Evolutionary conservation across 2,888 invertebrate genomes (phyloP).

Genomic region (Agrilus cyanescens): DNA sequence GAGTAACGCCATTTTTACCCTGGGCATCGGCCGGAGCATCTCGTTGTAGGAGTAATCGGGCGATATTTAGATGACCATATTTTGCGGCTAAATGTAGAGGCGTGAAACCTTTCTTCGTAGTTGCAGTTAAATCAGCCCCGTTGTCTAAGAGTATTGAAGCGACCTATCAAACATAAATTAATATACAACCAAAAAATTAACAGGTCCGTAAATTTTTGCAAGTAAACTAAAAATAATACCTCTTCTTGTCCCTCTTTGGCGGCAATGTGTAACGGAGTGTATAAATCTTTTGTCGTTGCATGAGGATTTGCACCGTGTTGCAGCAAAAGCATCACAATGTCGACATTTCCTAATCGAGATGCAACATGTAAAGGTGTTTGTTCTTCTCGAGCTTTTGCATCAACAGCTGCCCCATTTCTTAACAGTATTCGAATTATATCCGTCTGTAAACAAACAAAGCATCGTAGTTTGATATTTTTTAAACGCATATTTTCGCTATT

Average conservation of each 20-base stretch:
- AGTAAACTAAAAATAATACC: slow-evolving; percentile 26
- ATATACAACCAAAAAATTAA: not conserved
- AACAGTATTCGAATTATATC: slow-evolving; percentile 93
- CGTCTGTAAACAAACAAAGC: slow-evolving; percentile 38
- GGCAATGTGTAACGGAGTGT: slow-evolving; percentile 93
- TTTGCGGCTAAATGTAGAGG: slow-evolving; percentile 95
- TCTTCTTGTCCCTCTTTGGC: slow-evolving; percentile 94
- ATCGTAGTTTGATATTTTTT: too few species aligned
- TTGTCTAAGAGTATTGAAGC: slow-evolving; percentile 83
- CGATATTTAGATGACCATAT: slow-evolving; percentile 88
- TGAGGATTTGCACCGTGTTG: slow-evolving; percentile 89
- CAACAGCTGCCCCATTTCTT: slow-evolving; percentile 74
- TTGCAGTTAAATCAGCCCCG: slow-evolving; percentile 75
- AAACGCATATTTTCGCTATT: too few species aligned
- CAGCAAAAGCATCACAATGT: slow-evolving; percentile 85
- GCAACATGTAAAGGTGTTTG: slow-evolving; percentile 97
- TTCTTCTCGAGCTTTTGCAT: slow-evolving; percentile 66
- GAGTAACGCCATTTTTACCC: slow-evolving; percentile 90
- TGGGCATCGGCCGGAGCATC: slow-evolving; percentile 76
- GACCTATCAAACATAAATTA: slow-evolving; percentile 41
- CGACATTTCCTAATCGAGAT: slow-evolving; percentile 87
- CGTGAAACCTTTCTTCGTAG: slow-evolving; percentile 95
- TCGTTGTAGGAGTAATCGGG: slow-evolving; percentile 72
- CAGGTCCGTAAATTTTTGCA: not conserved
- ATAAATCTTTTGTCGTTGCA: slow-evolving; percentile 85